Conservation (phyloP, 2,797 vertebrate genomes). For the Glossophaga mutica region DNA sequence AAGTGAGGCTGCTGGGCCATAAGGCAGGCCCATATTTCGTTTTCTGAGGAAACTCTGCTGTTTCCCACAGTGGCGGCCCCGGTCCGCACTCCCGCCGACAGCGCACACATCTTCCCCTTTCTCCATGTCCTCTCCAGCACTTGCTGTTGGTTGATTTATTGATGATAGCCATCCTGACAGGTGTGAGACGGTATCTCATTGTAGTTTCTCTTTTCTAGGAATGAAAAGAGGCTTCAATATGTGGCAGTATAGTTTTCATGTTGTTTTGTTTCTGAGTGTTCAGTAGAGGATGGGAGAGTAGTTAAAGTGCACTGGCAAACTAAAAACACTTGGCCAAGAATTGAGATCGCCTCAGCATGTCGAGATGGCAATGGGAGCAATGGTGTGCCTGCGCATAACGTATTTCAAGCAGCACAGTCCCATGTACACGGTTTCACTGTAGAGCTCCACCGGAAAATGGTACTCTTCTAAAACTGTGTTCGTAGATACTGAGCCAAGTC, state of each 20-base stretch:
- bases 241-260: not conserved
- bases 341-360: not conserved
- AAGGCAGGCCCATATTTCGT: not conserved
- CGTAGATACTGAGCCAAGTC: not conserved
- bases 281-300: not conserved
- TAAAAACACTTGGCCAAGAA: not conserved
- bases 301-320: constrained; percentile 14
- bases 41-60: not conserved
- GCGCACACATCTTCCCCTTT: too few species aligned
- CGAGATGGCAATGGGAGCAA: not conserved
- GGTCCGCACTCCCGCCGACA: too few species aligned
- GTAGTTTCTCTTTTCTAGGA: not conserved
- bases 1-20: not conserved
- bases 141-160: not conserved
- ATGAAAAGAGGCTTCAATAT: not conserved
- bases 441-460: not conserved
- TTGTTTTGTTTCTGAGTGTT: not conserved
- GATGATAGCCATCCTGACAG: too few species aligned
- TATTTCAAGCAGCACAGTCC: not conserved
- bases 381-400: not conserved
- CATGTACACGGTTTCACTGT: not conserved
- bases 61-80: not conserved
- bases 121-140: not conserved
- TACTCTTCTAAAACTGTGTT: constrained; percentile 20
- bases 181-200: too few species aligned